Evolutionary conservation across 1,140 invertebrate genomes (phyloP).

Genomic region (Scaptodrosophila lebanonensis): DNA sequence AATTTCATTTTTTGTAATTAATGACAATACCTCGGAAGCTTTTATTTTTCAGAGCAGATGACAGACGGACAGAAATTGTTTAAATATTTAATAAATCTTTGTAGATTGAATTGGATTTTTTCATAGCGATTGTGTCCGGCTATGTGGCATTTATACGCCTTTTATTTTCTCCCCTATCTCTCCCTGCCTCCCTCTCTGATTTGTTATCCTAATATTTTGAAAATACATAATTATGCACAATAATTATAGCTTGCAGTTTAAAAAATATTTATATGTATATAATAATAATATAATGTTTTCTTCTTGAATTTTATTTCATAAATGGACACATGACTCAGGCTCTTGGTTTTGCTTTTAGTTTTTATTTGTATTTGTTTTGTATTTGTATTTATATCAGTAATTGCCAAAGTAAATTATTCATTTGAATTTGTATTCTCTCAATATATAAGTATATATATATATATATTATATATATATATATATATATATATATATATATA

Average conservation of each 20-base stretch:
- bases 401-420: slow-evolving; percentile 22
- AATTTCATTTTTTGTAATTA: too few species aligned
- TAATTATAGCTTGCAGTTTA: too few species aligned
- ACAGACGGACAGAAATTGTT: too few species aligned
- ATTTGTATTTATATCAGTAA: slow-evolving; percentile 6
- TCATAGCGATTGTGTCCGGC: not conserved
- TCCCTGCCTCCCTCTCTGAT: not conserved
- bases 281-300: too few species aligned
- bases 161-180: slow-evolving; percentile 28
- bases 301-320: slow-evolving; percentile 41
- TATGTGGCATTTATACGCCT: slow-evolving; percentile 1
- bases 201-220: slow-evolving; percentile 26
- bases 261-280: too few species aligned
- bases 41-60: too few species aligned
- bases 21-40: too few species aligned
- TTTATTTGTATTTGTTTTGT: slow-evolving; percentile 17
- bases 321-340: slow-evolving; percentile 69
- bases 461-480: slow-evolving; percentile 37
- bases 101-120: too few species aligned
- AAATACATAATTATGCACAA: slow-evolving; percentile 43
- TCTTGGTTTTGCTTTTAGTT: slow-evolving; percentile 32
- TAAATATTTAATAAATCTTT: too few species aligned
- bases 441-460: slow-evolving; percentile 9
- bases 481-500: slow-evolving; percentile 33
- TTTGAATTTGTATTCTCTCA: slow-evolving; percentile 6